Evolutionary conservation across 2,113 vertebrate species (phyloP), one percentile per base, ranked within the genome.

Genomic region (Fukomys damarensis): DNA sequence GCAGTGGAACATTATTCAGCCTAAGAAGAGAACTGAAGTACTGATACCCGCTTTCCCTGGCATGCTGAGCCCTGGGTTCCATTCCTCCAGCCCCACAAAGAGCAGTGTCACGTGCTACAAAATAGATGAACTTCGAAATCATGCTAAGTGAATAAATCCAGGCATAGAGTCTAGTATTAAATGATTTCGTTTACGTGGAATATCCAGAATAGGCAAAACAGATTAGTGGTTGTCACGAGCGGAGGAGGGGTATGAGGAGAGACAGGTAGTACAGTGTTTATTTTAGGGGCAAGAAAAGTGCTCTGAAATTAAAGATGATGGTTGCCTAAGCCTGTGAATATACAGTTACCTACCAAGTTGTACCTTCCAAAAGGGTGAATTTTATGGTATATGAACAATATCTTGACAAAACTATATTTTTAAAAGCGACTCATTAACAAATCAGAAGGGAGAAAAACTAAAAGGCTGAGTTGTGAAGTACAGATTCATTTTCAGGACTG

Each of bases 361-460:
- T 72, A 58, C 63, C 43, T 74, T 54, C 68, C 22, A 54, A 91
- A 35, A 72, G 1, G 4, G 12, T 88, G 11, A 52, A 82, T 32
- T 85, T 90, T 58, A 58, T 46, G 66, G 82, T 54, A 83, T 49
- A 26, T 83, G 84, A 91, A 56, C 66, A 38, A 49, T 49, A 72
- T 46, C 46, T 32, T 41, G 66, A 38, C 82, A 88, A 92, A 65
- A 38, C 88, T 86, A 22, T 85, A 58, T 19, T 86, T 85, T 92
- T 49, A 5, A 61, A 72, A 94, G 56, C 56, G 16, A 86, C 43
- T 91, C 65, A 86, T 95, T 32, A 28, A 52, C 76, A 96, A 86
- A 38, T 52, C 30, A 80, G 32, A 86, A 74, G 13, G 30, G 35
- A 90, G 63, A 66, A n/a, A 93, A 81, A 49, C 19, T n/a, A 30